A percentile compares a stretch with the other conserved stretches of the same genome.
Conservation (phyloP, 2,888 invertebrate genomes). For the Aquatica leii region DNA sequence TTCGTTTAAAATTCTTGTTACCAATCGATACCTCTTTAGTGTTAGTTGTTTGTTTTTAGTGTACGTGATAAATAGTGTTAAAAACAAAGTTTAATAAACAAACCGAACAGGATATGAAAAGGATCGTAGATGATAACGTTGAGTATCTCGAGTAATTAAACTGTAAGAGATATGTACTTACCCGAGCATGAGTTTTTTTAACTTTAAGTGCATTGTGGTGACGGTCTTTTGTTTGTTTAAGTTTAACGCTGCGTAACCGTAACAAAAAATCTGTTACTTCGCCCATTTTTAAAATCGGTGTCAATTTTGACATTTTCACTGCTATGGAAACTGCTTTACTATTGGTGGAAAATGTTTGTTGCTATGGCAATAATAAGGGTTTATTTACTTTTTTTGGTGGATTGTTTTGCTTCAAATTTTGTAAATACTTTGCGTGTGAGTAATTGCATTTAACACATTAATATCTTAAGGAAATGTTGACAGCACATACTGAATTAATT, state of each 20-base stretch:
- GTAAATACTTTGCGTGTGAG: neutral
- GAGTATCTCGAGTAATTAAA: constrained; percentile 10
- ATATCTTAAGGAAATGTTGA: too few species aligned
- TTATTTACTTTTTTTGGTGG: constrained; percentile 1
- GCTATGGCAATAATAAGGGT: constrained; percentile 6
- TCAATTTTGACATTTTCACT: constrained; percentile 4
- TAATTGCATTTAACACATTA: constrained; percentile 1
- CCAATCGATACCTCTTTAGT: neutral
- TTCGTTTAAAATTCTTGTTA: neutral
- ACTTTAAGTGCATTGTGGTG: neutral
- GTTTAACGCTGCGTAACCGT: neutral
- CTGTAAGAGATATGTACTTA: neutral
- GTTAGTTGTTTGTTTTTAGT: neutral
- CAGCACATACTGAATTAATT: too few species aligned
- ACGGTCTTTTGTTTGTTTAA: neutral
- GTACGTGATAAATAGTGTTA: neutral
- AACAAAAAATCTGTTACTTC: neutral
- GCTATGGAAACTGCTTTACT: constrained; percentile 12
- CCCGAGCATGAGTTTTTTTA: neutral
- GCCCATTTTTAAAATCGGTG: constrained; percentile 1
- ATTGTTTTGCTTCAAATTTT: neutral
- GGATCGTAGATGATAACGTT: constrained; percentile 10
- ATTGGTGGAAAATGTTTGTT: constrained; percentile 9
- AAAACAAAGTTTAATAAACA: neutral
- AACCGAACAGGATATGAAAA: constrained; percentile 6